Evolutionary conservation across 1,140 invertebrate genomes (phyloP), one percentile per base, ranked within the genome.

Genomic region (Melitaea cinxia): DNA sequence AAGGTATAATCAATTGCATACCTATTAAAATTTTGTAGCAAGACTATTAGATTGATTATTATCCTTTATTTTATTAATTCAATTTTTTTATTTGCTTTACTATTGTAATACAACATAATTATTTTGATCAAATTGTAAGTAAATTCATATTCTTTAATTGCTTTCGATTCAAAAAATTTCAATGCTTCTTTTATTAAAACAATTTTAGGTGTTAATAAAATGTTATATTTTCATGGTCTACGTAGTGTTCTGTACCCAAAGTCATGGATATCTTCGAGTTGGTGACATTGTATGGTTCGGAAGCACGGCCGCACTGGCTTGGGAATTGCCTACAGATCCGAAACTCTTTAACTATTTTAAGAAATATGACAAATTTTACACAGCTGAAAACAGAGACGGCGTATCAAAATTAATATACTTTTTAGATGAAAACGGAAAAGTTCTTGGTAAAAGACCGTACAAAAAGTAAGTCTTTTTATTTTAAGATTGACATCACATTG

Each of bases 261-360:
- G 70, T 33, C 80, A 83, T 2, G 85, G 85, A 0, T 90, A 88
- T 17, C 66, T 90, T 3, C 83, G 82, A 75, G 35, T 89, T 0
- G 89, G 91, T 35, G 91, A 93, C 66, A 91, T 94, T 6, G 94
- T 95, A 56, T 94, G 94, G 68, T 84, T 95, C 47, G 95, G 94
- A 21, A 91, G 93, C 39, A 96, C 95, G 6, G 95, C 94, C 7
- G 94, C 95, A 14, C 84, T 96, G 58, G 95, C 95, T 17, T 96
- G 94, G 93, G 93, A 95, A 78, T 82, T 96, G 47, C 95, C 95
- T 1, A 84, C 93, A 26, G 88, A 94, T 78, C 91, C 93, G 33
- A 76, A 87, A 52, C 53, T 78, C 0, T 83, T 88, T 9, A 58
- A 78, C 21, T 62, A 84, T 4, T 69, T 87, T 15, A 83, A 86